phyloP scores from a whole-genome alignment of 2,888 invertebrate species.

The Platycheirus rosarum region DNA sequence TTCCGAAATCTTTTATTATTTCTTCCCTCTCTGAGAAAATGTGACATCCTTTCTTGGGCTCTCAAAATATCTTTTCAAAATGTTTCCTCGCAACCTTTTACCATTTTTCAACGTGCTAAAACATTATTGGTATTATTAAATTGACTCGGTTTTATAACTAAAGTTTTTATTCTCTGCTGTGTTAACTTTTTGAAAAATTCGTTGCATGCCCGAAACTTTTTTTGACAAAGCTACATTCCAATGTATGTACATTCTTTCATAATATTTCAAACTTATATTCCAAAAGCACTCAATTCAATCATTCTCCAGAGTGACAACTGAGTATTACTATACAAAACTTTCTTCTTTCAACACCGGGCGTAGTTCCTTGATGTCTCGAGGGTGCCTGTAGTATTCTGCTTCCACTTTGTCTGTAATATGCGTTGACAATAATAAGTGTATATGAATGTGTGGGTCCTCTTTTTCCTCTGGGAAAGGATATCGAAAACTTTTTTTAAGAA shows the following conservation, averaged over 20 bases:
- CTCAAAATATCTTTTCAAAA: too few relatives aligned
- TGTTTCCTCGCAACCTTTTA: not conserved
- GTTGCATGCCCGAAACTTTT: not conserved
- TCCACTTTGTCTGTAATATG: conserved; percentile 32
- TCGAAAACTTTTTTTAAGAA: conserved; percentile 44
- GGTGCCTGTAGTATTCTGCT: conserved; percentile 10
- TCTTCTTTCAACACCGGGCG: conserved; percentile 17
- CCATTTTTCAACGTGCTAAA: not conserved
- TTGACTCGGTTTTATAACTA: conserved; percentile 1
- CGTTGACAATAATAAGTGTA: conserved; percentile 30
- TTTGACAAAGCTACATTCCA: not conserved
- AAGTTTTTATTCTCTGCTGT: conserved; percentile 1
- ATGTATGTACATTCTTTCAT: not conserved
- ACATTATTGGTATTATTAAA: conserved; percentile 8
- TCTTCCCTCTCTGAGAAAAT: too few relatives aligned
- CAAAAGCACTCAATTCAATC: conserved; percentile 51
- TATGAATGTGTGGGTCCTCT: conserved; percentile 8
- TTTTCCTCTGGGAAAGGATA: conserved; percentile 11
- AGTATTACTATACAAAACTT: conserved; percentile 34
- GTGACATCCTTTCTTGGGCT: too few relatives aligned
- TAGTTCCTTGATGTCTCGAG: conserved; percentile 17
- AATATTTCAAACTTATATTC: conserved; percentile 34
- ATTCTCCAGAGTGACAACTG: conserved; percentile 52
- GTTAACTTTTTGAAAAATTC: conserved; percentile 9
- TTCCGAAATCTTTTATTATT: too few relatives aligned